These are phyloP conservation scores for Phyto melanocephala DNA, from an alignment of 2,888 invertebrate species.

Conservation along the genomic window DNA sequence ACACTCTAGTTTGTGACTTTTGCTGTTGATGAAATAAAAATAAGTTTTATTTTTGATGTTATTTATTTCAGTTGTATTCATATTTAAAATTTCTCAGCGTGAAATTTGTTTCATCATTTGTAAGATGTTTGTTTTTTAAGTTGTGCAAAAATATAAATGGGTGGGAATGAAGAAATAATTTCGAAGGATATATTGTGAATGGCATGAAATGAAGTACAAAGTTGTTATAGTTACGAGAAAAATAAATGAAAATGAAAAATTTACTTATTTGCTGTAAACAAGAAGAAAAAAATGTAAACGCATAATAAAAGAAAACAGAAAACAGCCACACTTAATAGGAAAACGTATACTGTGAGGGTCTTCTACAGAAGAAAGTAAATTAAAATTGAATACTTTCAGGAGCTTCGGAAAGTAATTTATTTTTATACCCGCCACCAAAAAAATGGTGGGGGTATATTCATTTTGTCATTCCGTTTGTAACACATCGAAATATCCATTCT, in stretches of 20 bases:
- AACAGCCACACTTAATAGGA: neutral
- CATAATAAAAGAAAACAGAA: neutral
- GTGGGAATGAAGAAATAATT: neutral
- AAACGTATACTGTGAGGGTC: neutral
- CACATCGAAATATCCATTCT: too few species aligned
- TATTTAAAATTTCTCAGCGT: constrained; percentile 64
- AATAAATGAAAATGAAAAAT: constrained; percentile 25
- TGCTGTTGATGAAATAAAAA: constrained; percentile 7
- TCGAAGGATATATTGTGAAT: constrained; percentile 15
- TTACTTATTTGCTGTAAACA: neutral
- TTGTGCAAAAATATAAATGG: neutral
- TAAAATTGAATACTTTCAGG: too few species aligned
- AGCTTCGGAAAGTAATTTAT: too few species aligned
- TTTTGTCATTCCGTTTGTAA: too few species aligned
- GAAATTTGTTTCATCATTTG: constrained; percentile 64
- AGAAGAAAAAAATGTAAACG: neutral
- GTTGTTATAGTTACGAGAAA: constrained; percentile 54
- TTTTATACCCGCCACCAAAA: too few species aligned
- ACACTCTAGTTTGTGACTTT: constrained; percentile 20
- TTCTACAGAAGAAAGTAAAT: neutral
- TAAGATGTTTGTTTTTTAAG: constrained; percentile 56
- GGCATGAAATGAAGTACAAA: constrained; percentile 35
- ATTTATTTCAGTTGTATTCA: constrained; percentile 46
- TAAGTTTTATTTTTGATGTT: constrained; percentile 3
- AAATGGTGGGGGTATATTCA: too few species aligned